Base-by-base conservation (phyloP, 2,113 vertebrate genomes). In the Ivindomyrus marchei region DNA sequence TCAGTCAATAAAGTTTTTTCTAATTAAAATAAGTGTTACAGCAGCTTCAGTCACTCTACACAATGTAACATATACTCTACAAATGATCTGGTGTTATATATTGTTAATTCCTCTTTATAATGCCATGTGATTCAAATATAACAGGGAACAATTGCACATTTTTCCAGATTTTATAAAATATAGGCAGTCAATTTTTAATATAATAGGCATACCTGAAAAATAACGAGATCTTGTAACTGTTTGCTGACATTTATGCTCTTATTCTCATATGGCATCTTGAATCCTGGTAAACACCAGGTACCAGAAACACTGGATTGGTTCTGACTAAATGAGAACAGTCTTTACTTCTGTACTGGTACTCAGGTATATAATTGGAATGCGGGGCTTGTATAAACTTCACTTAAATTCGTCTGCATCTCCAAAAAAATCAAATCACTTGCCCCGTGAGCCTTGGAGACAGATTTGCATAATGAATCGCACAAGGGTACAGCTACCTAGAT, bases 381-480 rank as follows among this genome's bases (percentile, higher is more conserved):
- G 87, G 90, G 86, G 62, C 85, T 89, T 92, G 89, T 91, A 93
- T 92, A 92, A 93, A 93, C 92, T 92, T 92, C 92, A 89, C 92
- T 92, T 93, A 92, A 93, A 93, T 93, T 92, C 91, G 84, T 92
- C 90, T 91, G 91, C 89, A 92, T 94, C 92, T 93, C 91, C 90
- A 90, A 91, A 94, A 80, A 92, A 93, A 93, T 93, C 92, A 92
- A 91, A 93, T 91, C 91, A 93, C 92, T 93, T 93, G 91, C 91
- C 93, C 92, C 90, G 88, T 92, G 92, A 93, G 92, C 92, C 91
- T 91, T 92, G 88, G 56, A 90, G 89, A 89, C 90, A 89, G 89
- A 92, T 93, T 93, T 92, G 91, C 92, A 93, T 93, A 93, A 93
- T 93, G 90, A 92, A 88, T 92, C 90, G 90, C 92, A 80, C 89